These are phyloP conservation scores for Macaria liturata DNA, from an alignment of 2,888 invertebrate genomes.

Conservation along the genomic window DNA sequence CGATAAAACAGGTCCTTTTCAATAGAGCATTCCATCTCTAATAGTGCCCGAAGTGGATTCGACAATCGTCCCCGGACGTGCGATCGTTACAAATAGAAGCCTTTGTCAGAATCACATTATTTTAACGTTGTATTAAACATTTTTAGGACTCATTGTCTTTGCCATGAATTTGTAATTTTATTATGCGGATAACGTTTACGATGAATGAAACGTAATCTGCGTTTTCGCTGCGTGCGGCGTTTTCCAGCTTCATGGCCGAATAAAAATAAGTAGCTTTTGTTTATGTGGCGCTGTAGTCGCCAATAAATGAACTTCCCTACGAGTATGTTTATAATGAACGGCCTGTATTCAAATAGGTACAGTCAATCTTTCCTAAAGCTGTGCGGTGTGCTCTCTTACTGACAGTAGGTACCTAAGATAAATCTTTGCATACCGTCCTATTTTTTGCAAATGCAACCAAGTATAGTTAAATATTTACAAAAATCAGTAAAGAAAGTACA, in stretches of 20 bases:
- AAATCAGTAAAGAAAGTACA: too few relatives aligned
- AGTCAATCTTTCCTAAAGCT: too few relatives aligned
- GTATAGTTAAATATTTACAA: too few relatives aligned
- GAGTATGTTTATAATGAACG: too few relatives aligned
- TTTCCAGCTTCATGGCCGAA: slow-evolving; percentile 10
- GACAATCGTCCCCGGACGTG: slow-evolving; percentile 49
- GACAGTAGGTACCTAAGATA: too few relatives aligned
- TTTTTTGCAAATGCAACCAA: too few relatives aligned
- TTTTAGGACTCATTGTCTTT: slow-evolving; percentile 26
- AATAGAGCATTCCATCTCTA: slow-evolving; percentile 15
- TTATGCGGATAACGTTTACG: slow-evolving; percentile 29
- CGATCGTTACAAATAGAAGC: slow-evolving; percentile 37
- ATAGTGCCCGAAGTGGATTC: slow-evolving; percentile 36
- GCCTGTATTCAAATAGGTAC: too few relatives aligned
- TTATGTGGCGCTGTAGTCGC: slow-evolving; percentile 6
- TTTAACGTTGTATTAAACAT: slow-evolving; percentile 27
- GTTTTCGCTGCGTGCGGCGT: slow-evolving; percentile 14
- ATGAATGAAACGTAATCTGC: slow-evolving; percentile 19
- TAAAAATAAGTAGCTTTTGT: slow-evolving; percentile 16
- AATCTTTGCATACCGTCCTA: too few relatives aligned
- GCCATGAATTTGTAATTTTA: slow-evolving; percentile 26
- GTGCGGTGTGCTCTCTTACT: too few relatives aligned
- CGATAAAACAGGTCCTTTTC: slow-evolving; percentile 1
- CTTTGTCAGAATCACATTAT: slow-evolving; percentile 28
- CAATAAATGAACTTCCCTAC: slow-evolving; percentile 7